These are phyloP conservation scores for Papilio protenor DNA, from an alignment of 2,888 invertebrate genomes.

Conservation along the genomic window DNA sequence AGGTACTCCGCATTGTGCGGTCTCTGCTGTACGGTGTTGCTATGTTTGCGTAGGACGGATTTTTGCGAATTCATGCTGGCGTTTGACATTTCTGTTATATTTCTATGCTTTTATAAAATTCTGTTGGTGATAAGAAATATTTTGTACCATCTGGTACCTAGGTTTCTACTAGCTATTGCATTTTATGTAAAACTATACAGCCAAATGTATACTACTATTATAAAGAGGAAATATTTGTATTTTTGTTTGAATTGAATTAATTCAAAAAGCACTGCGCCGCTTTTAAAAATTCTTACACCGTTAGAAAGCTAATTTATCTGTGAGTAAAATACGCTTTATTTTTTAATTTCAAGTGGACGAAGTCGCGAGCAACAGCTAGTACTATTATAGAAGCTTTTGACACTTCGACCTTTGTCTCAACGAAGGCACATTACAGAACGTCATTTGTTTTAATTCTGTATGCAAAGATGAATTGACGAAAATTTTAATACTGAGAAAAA, in stretches of 20 bases:
- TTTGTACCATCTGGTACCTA: neutral
- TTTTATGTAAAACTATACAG: neutral
- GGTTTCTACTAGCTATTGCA: neutral
- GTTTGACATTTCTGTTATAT: slow-evolving; percentile 17
- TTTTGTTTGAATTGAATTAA: too few relatives aligned
- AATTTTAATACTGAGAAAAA: neutral
- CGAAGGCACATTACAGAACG: neutral
- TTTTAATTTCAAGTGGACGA: too few relatives aligned
- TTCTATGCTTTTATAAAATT: slow-evolving; percentile 13
- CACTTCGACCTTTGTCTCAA: neutral
- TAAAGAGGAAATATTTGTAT: too few relatives aligned
- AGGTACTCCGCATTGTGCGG: slow-evolving; percentile 56
- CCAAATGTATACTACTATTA: too few relatives aligned
- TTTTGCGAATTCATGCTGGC: slow-evolving; percentile 20
- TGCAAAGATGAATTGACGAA: neutral
- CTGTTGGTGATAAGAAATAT: neutral
- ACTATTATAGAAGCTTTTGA: neutral
- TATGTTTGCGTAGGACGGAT: slow-evolving; percentile 42
- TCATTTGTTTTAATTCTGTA: neutral
- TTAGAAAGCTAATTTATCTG: too few relatives aligned
- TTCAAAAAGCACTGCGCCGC: too few relatives aligned
- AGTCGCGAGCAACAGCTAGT: too few relatives aligned
- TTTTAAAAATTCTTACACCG: too few relatives aligned
- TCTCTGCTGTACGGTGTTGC: slow-evolving; percentile 13
- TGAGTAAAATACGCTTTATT: too few relatives aligned